Base-by-base conservation (phyloP, 1,140 invertebrate species). In the Drosophila aff. region DNA sequence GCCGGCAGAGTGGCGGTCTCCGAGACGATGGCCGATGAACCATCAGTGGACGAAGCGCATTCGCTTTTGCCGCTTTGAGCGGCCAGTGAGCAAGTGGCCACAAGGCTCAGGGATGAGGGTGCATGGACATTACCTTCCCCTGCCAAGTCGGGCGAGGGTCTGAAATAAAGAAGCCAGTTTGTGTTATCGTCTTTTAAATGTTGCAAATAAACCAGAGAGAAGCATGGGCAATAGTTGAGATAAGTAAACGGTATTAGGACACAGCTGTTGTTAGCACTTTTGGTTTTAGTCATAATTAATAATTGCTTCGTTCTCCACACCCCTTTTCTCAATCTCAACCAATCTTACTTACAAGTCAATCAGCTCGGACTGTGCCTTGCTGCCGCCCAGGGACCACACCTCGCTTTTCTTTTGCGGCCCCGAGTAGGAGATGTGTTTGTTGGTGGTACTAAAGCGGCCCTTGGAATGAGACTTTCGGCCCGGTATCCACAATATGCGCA, bases 401-500 rank as follows among this genome's bases (percentile, higher is more conserved):
- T 92, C 86, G 69, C 79, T 92, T 68, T 92, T 92, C 63, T 92
- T 92, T 72, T 92, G 91, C 23, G 41, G 64, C 9, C 78, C 53
- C 55, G 81, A 73, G 62, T 92, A 92, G 8, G 82, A 67, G 40
- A 92, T 64, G 55, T 91, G 62, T 43, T 92, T 92, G 53, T 59
- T 89, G 69, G 91, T 91, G 1, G 91, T 69, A 60, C 76, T 90
- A 43, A 65, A 81, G 43, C 75, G 91, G 44, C 91, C 91, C 61
- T 92, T 92, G 10, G 91, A 69, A 76, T 92, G 78, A 23, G 75
- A 76, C 65, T 92, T 91, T 44, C 83, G 76, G 50, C 91, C 91
- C 46, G 91, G 91, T 85, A 92, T 92, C 91, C 91, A 92, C 65
- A 92, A 75, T 28, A 92, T 82, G 62, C 91, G 91, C 69, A 92